Evolutionary conservation across 2,113 vertebrate species (phyloP).

Genomic region (Rissa tridactyla): DNA sequence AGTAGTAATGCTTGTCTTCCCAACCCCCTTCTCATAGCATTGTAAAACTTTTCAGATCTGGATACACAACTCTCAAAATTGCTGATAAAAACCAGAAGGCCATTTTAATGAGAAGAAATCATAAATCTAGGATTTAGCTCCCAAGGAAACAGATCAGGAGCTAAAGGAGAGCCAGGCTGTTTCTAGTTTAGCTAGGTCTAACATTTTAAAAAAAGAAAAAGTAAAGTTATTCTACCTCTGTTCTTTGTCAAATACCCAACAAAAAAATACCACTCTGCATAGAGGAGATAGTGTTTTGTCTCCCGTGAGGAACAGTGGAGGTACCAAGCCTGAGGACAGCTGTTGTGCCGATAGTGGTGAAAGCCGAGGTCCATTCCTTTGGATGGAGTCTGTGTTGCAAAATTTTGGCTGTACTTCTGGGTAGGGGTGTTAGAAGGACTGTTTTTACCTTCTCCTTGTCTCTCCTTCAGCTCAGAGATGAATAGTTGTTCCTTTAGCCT

Average conservation of each 20-base stretch:
- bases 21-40: not conserved
- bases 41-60: not conserved
- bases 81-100: not conserved
- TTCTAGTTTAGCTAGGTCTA: not conserved
- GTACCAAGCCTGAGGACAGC: not conserved
- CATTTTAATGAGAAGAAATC: not conserved
- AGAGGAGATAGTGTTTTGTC: not conserved
- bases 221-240: not conserved
- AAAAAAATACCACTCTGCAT: not conserved
- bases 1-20: not conserved
- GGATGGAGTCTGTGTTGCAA: not conserved
- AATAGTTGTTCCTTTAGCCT: not conserved
- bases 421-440: not conserved
- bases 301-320: not conserved
- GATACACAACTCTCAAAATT: not conserved
- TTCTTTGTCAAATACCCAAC: not conserved
- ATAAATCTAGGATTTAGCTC: not conserved
- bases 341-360: not conserved
- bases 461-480: not conserved
- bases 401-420: not conserved
- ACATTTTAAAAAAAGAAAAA: not conserved
- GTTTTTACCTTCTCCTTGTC: not conserved
- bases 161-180: not conserved
- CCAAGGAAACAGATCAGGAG: not conserved
- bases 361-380: not conserved